phyloP scores from a whole-genome alignment of 2,888 invertebrate genomes.

The Cataglyphis cursor region DNA sequence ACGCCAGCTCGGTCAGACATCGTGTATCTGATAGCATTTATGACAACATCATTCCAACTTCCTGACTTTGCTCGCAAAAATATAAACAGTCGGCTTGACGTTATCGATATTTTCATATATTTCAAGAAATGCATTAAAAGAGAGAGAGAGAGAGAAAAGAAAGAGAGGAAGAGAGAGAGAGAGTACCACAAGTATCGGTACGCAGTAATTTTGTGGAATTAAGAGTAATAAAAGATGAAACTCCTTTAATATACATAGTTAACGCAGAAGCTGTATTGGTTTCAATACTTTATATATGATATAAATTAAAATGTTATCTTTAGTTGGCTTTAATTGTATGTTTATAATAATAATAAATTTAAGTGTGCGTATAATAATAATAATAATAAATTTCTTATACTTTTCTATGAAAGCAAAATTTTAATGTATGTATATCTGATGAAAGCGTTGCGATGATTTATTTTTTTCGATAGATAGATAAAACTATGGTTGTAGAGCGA shows the following conservation, averaged over 20 bases:
- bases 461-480: constrained; percentile 41
- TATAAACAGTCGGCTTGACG: neutral
- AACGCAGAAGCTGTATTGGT: neutral
- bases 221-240: neutral
- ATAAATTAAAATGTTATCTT: neutral
- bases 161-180: no score
- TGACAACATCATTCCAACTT: neutral
- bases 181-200: no score
- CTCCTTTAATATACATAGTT: neutral
- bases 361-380: no score
- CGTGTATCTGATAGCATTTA: neutral
- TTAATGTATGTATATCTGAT: neutral
- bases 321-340: neutral
- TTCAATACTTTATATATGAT: no score
- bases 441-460: neutral
- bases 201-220: neutral
- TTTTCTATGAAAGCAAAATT: neutral
- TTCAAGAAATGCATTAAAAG: neutral
- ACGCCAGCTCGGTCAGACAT: neutral
- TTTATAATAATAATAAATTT: neutral
- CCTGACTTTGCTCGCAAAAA: neutral
- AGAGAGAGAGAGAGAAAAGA: no score
- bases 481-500: neutral
- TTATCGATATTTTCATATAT: neutral
- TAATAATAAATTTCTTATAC: neutral